Base-by-base conservation (phyloP, 2,888 invertebrate species). In the Hypolimnas misippus region DNA sequence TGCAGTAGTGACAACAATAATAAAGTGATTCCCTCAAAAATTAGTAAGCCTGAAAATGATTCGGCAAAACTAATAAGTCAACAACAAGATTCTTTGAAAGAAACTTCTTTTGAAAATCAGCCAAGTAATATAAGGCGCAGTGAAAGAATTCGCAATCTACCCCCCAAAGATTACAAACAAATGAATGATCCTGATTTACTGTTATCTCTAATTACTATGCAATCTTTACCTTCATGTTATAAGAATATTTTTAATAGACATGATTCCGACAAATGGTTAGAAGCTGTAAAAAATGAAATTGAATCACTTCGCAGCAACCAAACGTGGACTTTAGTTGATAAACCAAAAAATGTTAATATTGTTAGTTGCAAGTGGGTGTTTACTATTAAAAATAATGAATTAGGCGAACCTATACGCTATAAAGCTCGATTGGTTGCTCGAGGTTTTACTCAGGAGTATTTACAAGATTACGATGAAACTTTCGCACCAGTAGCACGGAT, bases 101-200 rank as follows among this genome's bases (percentile, higher is more conserved):
- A 33, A 6, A 33, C 7, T 33, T 33, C 33, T 6, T 33, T 33
- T 6, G 33, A 33, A 33, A 10, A 10, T 33, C 33, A 33, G 33
- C 33, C 33, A 33, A 40, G 4, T 40, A 40, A 40, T 40, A n/a
- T 40, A 40, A 40, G 40, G n/a, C 16, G 40, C n/a, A 40, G 40
- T n/a, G 14, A 40, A 40, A 65, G 70, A 53, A 21, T 68, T 8
- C 66, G 62, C 62, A 14, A 40, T 56, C 42, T 40, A 46, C 35
- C 57, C 14, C 58, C 93, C 62, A 92, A 60, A 16, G 61, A 51
- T 14, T 69, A 65, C 62, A 57, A 65, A 16, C 62, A 69, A 62
- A 54, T 7, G 16, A 56, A 64, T 44, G 52, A 57, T 40, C 40
- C 40, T 40, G 40, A 40, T 40, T 40, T 40, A 38, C n/a, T 40